Evolutionary conservation across 1,140 invertebrate genomes (phyloP), one percentile per base, ranked within the genome.

Genomic region (Cryptotermes secundus): DNA sequence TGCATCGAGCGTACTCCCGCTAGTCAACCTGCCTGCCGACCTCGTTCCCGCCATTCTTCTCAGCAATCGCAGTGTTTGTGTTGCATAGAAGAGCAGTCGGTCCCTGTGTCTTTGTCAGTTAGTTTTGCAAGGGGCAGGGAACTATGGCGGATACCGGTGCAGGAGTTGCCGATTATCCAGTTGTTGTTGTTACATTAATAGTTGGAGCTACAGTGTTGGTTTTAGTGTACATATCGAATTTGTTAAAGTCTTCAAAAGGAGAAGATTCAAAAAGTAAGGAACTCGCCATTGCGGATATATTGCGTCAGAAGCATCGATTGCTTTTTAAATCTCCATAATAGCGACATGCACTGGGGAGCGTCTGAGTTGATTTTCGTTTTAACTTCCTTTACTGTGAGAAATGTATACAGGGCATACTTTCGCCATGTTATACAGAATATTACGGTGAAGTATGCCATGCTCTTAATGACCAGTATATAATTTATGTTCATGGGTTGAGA

Each of bases 221-320:
- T 42, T n/a, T 81, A 42, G 83, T 84, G 35, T 85, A 85, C 82
- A 84, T 85, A 65, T 85, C 85, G 38, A 85, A 79, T 53, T 53
- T 85, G 45, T 83, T 85, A 42, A 59, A 65, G 53, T 72, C 82
- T 22, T 65, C 82, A 59, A 85, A 85, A 81, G 81, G 38, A 36
- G 82, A 83, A 36, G 82, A 83, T 31, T 24, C 53, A 19, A 85
- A 85, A 85, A 83, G 85, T 85, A 85, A 85, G 82, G 36, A 80
- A n/a, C 31, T 34, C n/a, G 31, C 26, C n/a, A 45, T 82, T 82
- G 16, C 4, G 38, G 26, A 38, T 26, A 6, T 34, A 80, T 36
- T 22, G 34, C 36, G 22, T 6, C 80, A 36, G 7, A 36, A 34
- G 26, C 34, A 19, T 35, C 34, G 80, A 80, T 24, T 24, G 0